These are phyloP conservation scores for Lepidurus apus DNA, from an alignment of 1,140 invertebrate genomes.

Conservation along the genomic window DNA sequence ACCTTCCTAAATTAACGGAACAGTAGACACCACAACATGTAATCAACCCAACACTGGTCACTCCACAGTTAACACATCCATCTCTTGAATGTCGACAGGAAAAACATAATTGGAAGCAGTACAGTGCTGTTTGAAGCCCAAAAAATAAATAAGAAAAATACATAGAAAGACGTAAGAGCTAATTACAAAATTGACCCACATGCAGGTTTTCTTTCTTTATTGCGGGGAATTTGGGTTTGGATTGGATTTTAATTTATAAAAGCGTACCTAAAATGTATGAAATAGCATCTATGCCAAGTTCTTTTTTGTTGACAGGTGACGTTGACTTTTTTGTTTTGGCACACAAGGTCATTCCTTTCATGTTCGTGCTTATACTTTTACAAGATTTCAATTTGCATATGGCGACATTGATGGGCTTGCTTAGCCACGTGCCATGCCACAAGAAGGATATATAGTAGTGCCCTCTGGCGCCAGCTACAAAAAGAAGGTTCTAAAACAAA, in stretches of 20 bases:
- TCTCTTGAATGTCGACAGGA: not conserved
- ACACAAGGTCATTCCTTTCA: not conserved
- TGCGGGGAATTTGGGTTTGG: not conserved
- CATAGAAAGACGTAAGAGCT: not conserved
- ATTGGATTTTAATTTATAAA: not conserved
- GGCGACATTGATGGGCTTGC: conserved; percentile 17
- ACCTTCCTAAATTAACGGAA: too few relatives aligned
- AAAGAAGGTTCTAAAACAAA: too few relatives aligned
- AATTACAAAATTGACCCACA: not conserved
- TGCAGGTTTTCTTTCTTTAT: not conserved
- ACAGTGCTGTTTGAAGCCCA: not conserved
- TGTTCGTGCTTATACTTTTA: conserved; percentile 19
- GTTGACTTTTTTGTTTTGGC: not conserved
- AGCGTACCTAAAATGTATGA: not conserved
- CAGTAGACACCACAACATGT: too few relatives aligned
- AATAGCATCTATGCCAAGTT: conserved; percentile 4
- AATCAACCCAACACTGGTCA: too few relatives aligned
- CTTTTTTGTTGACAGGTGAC: conserved; percentile 5
- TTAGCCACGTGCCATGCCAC: conserved; percentile 17
- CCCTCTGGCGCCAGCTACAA: too few relatives aligned
- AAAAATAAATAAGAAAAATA: not conserved
- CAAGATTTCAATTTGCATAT: not conserved
- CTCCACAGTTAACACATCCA: too few relatives aligned
- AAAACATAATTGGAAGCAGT: not conserved
- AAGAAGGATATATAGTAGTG: not conserved